Base-by-base conservation (phyloP, 2,797 vertebrate genomes). In the Pantherophis vulpinus region DNA sequence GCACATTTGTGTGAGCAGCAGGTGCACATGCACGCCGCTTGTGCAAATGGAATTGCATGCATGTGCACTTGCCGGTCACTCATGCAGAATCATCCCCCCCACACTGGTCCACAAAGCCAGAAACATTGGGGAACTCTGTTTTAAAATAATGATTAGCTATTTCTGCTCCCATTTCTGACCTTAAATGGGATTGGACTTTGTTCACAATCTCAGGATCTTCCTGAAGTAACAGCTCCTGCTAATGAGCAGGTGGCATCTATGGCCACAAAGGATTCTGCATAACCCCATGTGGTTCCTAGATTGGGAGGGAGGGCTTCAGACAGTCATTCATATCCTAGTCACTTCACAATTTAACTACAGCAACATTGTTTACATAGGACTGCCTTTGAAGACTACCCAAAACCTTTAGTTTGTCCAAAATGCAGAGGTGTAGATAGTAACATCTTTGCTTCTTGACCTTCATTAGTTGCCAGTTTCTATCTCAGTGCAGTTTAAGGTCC, bases 11-110 rank as follows among this genome's bases (percentile, higher is more conserved):
- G 58, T 59, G 18, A 59, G 18, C 58, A 20, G 58, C 56, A 58
- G 56, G 56, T 0, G 5, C 5, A 59, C 6, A 59, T 59, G 6
- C 18, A 20, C 0, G 1, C 56, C 1, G 1, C 5, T 59, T 2
- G 6, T 20, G 20, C 5, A 59, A 59, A 59, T 59, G 58, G 18
- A 59, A 20, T 59, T 59, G 5, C 18, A 59, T 59, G 18, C 1
- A 59, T 59, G 58, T 20, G 58, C 16, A 59, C 5, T 59, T 59
- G 58, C 58, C 4, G 1, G 58, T 59, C 1, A 1, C 58, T 59
- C 20, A 23, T 5, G 20, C 6, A 13, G 18, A 59, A 59, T 59
- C 58, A 59, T 59, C 0, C 58, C 58, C 6, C 58, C 18, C 56
- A 5, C 56, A 2, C 58, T 2, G 5, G 0, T 59, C 58, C 6